Evolutionary conservation across 2,113 vertebrate species (phyloP), one percentile per base, ranked within the genome.

Genomic region (Physeter macrocephalus): DNA sequence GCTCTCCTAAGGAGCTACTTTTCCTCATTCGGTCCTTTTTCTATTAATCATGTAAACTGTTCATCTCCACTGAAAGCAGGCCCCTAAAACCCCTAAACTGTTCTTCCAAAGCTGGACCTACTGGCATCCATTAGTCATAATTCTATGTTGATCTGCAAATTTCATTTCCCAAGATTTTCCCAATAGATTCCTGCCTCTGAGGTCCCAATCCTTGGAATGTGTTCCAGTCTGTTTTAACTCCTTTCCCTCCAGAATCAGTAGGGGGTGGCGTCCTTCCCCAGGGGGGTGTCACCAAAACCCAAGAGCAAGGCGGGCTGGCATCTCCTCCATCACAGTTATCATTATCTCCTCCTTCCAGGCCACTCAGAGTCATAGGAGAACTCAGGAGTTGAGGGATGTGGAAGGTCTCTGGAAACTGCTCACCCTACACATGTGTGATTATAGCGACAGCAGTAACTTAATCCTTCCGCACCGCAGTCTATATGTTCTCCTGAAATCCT

Each of bases 381-480:
- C 61, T 29, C 25, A 1, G 2, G 23, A 49, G 27, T 36, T 13
- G 20, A 69, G 11, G 9, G 61, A 13, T 15, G 15, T 4, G 59
- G 18, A 18, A 4, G 23, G 2, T 14, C 66, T 75, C 66, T 54
- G 15, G 36, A 82, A 61, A 72, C 11, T 14, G 1, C 8, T 8
- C 5, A 0, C 23, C 23, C 64, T 64, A 23, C 23, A 46, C 5
- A 81, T 2, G 13, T 1, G 20, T 43, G 20, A 43, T 10, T 12
- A 14, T 5, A 43, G 27, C 10, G 18, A 2, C 3, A 11, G 64
- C n/a, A 4, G 18, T 2, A 5, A 7, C 6, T 31, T 74, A 12
- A 5, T 21, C 27, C 62, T 17, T 57, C 29, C 41, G 31, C 0
- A 39, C 9, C 12, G 12, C 6, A 1, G 29, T 25, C 25, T 31